phyloP scores from a whole-genome alignment of 2,113 vertebrate genomes.

The Sprattus sprattus region DNA sequence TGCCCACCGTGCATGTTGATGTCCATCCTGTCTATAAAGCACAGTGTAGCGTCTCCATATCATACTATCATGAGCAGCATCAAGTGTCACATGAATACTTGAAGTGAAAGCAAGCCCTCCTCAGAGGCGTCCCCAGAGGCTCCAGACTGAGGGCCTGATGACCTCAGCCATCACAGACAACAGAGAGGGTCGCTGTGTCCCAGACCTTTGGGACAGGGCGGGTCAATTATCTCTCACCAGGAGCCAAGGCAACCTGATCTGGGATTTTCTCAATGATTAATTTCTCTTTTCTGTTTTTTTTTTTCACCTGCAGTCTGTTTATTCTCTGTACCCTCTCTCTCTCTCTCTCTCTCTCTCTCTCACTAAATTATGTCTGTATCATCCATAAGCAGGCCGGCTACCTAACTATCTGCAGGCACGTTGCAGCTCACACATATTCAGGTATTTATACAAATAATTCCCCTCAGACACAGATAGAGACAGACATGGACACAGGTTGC shows the following conservation, averaged over 20 bases:
- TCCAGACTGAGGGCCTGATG: neutral
- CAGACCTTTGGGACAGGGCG: neutral
- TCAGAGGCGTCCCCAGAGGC: neutral
- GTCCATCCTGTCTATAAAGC: neutral
- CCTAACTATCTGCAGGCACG: neutral
- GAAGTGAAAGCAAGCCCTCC: constrained; percentile 50
- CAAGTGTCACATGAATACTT: constrained; percentile 50
- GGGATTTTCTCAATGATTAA: neutral
- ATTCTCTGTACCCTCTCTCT: neutral
- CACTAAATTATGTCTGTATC: neutral
- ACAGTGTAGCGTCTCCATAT: constrained; percentile 28
- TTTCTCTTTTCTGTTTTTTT: neutral
- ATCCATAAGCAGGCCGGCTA: neutral
- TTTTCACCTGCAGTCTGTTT: neutral
- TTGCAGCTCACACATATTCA: neutral
- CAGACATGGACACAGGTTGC: constrained; percentile 33
- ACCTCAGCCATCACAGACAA: neutral
- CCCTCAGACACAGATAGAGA: constrained; percentile 12
- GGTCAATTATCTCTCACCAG: neutral
- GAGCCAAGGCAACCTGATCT: neutral
- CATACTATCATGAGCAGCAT: constrained; percentile 32
- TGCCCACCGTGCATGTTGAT: neutral
- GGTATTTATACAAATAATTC: neutral
- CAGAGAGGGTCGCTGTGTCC: neutral
- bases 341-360: too few species aligned